Evolutionary conservation across 2,888 invertebrate species (phyloP).

Genomic region (Choreutis nemorana): DNA sequence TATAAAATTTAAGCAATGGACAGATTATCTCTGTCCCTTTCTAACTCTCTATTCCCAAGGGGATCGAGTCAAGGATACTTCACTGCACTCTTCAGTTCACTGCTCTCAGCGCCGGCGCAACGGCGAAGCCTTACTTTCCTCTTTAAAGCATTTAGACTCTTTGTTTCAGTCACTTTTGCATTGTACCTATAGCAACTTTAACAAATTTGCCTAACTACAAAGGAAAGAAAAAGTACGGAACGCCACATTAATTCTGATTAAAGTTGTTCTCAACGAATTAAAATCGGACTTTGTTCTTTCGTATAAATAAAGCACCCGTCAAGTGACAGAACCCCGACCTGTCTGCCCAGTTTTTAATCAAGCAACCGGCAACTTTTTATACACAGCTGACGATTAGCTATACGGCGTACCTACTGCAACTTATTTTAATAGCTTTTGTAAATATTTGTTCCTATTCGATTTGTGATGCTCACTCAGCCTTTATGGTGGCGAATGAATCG

Average conservation of each 20-base stretch:
- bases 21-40: constrained; percentile 28
- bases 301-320: too few relatives aligned
- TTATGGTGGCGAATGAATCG: constrained; percentile 14
- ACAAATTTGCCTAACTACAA: too few relatives aligned
- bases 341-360: too few relatives aligned
- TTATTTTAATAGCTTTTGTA: constrained; percentile 30
- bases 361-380: constrained; percentile 29
- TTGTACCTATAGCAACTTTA: too few relatives aligned
- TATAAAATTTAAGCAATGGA: constrained; percentile 40
- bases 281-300: too few relatives aligned
- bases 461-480: constrained; percentile 5
- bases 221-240: too few relatives aligned
- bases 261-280: too few relatives aligned
- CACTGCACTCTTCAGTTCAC: constrained; percentile 53
- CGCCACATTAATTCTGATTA: too few relatives aligned
- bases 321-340: too few relatives aligned
- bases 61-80: constrained; percentile 52
- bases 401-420: too few relatives aligned
- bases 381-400: constrained; percentile 27
- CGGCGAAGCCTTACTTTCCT: constrained; percentile 36
- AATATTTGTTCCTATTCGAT: constrained; percentile 20
- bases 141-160: too few relatives aligned
- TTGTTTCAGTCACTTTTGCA: too few relatives aligned
- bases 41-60: constrained; percentile 34
- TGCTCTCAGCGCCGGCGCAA: constrained; percentile 41